A percentile compares a stretch with the other conserved stretches of the same genome.
phyloP scores from a whole-genome alignment of 2,113 vertebrate species.

The Phrynosoma platyrhinos region DNA sequence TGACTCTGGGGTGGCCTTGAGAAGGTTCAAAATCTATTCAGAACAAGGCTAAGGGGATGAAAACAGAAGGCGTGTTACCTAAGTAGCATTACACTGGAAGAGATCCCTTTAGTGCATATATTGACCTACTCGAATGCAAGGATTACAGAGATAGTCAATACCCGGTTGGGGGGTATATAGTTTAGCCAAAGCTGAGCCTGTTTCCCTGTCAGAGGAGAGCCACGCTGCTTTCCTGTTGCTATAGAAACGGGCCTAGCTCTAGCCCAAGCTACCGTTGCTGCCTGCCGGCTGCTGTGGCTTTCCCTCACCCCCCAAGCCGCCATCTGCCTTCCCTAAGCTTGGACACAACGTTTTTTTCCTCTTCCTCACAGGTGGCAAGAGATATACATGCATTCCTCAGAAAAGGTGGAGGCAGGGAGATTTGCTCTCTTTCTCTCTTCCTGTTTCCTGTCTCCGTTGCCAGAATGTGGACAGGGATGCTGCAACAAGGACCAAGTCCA shows the following conservation, averaged over 20 bases:
- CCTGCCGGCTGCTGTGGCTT: no score
- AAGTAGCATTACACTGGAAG: background rate
- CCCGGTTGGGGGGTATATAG: background rate
- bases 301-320: constrained; percentile 39
- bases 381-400: background rate
- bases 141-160: background rate
- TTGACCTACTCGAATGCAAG: constrained; percentile 26
- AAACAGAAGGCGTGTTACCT: background rate
- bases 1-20: background rate
- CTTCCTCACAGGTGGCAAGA: constrained; percentile 5
- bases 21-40: background rate
- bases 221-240: constrained; percentile 73
- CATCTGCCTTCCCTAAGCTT: constrained; percentile 75
- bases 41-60: background rate
- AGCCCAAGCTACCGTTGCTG: constrained; percentile 68
- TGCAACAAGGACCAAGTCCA: background rate
- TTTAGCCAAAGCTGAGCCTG: constrained; percentile 57
- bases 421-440: background rate
- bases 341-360: background rate
- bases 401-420: background rate
- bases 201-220: constrained; percentile 67
- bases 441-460: background rate
- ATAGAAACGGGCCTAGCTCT: constrained; percentile 78
- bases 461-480: background rate
- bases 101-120: background rate